Percentiles rank a stretch among this genome's conserved stretches.
Conservation (phyloP, 2,888 invertebrate species). For the Hemistola chrysoprasaria region DNA sequence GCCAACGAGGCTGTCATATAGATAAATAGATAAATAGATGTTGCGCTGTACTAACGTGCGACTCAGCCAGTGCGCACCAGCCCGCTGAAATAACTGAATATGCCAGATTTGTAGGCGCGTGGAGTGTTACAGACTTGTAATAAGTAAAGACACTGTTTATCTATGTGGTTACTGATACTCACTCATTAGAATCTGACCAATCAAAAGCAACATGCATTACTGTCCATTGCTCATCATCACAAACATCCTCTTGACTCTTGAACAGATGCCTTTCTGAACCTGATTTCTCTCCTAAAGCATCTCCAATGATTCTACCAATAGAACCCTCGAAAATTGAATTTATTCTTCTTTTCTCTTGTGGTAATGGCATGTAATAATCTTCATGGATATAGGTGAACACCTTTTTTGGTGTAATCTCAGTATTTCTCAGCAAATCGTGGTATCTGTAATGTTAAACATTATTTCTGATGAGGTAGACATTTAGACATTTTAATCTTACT, state of each 20-base stretch:
- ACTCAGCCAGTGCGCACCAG: no score
- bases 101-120: no score
- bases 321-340: constrained; percentile 40
- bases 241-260: constrained; percentile 52
- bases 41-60: no score
- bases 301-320: constrained; percentile 34
- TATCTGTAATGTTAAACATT: no score
- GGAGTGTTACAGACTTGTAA: no score
- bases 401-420: constrained; percentile 51
- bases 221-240: constrained; percentile 50
- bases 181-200: constrained; percentile 68
- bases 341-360: constrained; percentile 41
- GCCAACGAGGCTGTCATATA: no score
- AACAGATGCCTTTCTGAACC: constrained; percentile 55
- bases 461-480: no score
- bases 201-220: constrained; percentile 69
- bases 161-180: constrained; percentile 41
- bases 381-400: constrained; percentile 82
- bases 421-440: constrained; percentile 51
- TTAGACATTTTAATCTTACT: no score
- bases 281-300: constrained; percentile 30
- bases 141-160: no score
- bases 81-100: no score
- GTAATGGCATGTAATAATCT: constrained; percentile 75
- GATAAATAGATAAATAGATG: no score